Percentiles rank a stretch among this genome's conserved stretches.
These are phyloP conservation scores for Pemphredon lugubris DNA, from an alignment of 2,888 invertebrate genomes.

Conservation along the genomic window DNA sequence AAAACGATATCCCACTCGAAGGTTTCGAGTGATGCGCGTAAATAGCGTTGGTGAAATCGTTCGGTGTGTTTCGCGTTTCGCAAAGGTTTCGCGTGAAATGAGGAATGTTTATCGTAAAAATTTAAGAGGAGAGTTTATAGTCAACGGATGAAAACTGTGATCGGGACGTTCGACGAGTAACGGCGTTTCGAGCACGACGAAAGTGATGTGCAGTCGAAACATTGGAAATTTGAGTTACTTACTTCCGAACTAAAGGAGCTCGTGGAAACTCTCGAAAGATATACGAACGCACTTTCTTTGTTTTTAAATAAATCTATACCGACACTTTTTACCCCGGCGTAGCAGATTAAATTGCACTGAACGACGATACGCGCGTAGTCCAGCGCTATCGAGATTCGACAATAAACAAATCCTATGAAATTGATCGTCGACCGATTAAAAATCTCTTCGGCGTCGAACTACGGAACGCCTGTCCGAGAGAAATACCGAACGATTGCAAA, in stretches of 20 bases:
- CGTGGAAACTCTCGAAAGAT: too few relatives aligned
- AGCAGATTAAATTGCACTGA: neutral
- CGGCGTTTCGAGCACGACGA: too few relatives aligned
- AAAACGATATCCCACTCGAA: conserved; percentile 3
- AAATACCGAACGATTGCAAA: too few relatives aligned
- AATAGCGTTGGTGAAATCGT: neutral
- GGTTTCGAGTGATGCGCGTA: conserved; percentile 29
- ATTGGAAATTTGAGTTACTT: too few relatives aligned
- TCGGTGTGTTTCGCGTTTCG: conserved; percentile 2
- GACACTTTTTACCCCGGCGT: too few relatives aligned
- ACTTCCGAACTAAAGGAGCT: too few relatives aligned
- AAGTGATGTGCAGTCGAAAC: too few relatives aligned
- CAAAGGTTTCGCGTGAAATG: neutral
- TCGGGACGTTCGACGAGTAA: conserved; percentile 23
- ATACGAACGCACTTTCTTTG: too few relatives aligned
- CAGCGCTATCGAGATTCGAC: too few relatives aligned
- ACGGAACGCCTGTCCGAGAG: too few relatives aligned
- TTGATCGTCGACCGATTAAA: neutral
- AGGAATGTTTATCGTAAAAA: neutral
- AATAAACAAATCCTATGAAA: neutral
- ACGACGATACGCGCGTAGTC: too few relatives aligned
- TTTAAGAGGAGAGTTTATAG: conserved; percentile 9
- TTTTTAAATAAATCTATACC: too few relatives aligned
- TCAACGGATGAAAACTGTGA: conserved; percentile 6
- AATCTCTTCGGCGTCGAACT: neutral